Percentiles rank a stretch among this genome's conserved stretches.
Evolutionary conservation across 2,888 invertebrate genomes (phyloP).

Genomic region (Spatulosminthurus flaviceps): DNA sequence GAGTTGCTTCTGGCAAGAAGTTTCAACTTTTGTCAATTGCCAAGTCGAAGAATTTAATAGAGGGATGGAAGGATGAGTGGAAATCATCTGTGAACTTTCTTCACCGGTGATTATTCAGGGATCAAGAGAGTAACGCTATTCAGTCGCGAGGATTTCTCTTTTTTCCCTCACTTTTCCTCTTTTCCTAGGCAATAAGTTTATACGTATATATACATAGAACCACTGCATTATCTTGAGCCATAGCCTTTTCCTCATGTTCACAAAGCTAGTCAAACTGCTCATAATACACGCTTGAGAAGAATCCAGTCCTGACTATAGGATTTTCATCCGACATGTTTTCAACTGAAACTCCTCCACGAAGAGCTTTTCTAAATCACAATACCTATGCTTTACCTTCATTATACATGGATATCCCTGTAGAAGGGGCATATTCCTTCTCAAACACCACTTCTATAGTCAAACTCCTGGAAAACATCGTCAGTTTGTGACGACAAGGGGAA

Average conservation of each 20-base stretch:
- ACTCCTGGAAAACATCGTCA: background rate
- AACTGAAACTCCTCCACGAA: too few species aligned
- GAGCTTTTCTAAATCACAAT: too few species aligned
- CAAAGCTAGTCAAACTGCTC: too few species aligned
- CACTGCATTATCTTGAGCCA: too few species aligned
- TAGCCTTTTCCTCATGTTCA: too few species aligned
- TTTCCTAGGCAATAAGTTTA: too few species aligned
- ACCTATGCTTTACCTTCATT: too few species aligned
- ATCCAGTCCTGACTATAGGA: too few species aligned
- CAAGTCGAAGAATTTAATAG: slow-evolving; percentile 22
- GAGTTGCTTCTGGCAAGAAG: slow-evolving; percentile 26
- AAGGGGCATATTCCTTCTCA: background rate
- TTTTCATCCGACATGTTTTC: too few species aligned
- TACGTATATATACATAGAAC: too few species aligned
- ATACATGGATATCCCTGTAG: too few species aligned
- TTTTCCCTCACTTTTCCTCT: slow-evolving; percentile 7
- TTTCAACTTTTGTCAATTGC: slow-evolving; percentile 27
- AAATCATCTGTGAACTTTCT: slow-evolving; percentile 41
- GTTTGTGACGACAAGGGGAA: background rate
- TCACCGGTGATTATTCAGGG: slow-evolving; percentile 33
- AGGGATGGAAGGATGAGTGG: slow-evolving; percentile 21
- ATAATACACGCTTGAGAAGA: too few species aligned
- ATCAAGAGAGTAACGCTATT: slow-evolving; percentile 20
- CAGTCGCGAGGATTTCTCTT: background rate
- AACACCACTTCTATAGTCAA: background rate